Percentiles rank a stretch among this genome's conserved stretches.
phyloP scores from a whole-genome alignment of 1,140 invertebrate species.

The Bathynomus jamesi region DNA sequence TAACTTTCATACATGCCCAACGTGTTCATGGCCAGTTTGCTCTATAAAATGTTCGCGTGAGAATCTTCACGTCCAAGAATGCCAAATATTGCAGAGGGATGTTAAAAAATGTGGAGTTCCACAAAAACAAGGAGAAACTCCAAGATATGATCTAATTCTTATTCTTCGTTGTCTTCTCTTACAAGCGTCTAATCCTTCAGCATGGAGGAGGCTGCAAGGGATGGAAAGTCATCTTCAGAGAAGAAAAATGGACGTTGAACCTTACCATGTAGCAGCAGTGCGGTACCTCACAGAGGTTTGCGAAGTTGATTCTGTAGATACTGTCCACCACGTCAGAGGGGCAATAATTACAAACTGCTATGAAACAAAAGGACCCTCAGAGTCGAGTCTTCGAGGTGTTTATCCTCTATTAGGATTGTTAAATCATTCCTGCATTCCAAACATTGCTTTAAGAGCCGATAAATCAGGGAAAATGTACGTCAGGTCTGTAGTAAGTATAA shows the following conservation, averaged over 20 bases:
- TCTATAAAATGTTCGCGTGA: constrained; percentile 16
- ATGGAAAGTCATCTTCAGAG: constrained; percentile 31
- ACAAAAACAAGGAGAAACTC: constrained; percentile 3
- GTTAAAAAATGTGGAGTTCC: constrained; percentile 14
- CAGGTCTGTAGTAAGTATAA: constrained; percentile 51
- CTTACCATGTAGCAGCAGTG: constrained; percentile 18
- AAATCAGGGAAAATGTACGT: constrained; percentile 57
- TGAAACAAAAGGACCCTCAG: constrained; percentile 14
- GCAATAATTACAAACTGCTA: constrained; percentile 24
- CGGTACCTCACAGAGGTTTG: constrained; percentile 22
- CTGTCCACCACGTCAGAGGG: constrained; percentile 16
- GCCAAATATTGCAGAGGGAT: constrained; percentile 20
- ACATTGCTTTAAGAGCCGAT: constrained; percentile 69
- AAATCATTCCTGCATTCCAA: constrained; percentile 67
- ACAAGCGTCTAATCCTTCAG: constrained; percentile 2
- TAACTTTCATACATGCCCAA: constrained; percentile 15
- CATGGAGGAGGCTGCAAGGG: constrained; percentile 19
- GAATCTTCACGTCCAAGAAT: constrained; percentile 17
- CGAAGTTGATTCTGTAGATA: constrained; percentile 5
- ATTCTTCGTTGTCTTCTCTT: constrained; percentile 29
- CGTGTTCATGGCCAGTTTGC: constrained; percentile 29
- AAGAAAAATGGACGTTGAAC: constrained; percentile 25
- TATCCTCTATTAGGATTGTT: constrained; percentile 63
- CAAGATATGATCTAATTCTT: constrained; percentile 32
- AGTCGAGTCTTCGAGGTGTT: constrained; percentile 51